phyloP scores from a whole-genome alignment of 2,888 invertebrate genomes.

The Chymomyza procnemis region DNA sequence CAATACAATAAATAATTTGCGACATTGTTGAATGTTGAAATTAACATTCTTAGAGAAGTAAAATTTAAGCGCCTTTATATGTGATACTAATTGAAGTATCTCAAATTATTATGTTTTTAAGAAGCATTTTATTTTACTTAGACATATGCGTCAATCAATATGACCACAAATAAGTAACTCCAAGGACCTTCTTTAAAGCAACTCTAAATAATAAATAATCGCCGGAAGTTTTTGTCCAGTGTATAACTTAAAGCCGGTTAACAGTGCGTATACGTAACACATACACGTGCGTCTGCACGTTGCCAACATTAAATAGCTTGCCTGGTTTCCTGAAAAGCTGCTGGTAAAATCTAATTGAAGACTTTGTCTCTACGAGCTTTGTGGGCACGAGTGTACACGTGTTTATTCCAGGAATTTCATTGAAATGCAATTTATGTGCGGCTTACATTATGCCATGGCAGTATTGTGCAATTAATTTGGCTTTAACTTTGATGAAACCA shows the following conservation, averaged over 20 bases:
- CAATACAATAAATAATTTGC: no score
- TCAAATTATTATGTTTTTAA: no score
- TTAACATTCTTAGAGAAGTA: no score
- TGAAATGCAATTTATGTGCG: slow-evolving; percentile 36
- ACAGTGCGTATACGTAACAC: background rate
- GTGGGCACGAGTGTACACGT: background rate
- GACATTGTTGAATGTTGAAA: no score
- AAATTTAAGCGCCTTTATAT: no score
- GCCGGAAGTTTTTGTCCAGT: background rate
- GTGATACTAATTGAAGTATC: no score
- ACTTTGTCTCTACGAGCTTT: background rate
- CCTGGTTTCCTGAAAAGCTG: slow-evolving; percentile 1
- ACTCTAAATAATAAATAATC: no score
- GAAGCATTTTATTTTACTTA: no score
- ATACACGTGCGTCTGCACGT: slow-evolving; percentile 27
- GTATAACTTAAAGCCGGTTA: background rate
- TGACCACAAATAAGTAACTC: no score
- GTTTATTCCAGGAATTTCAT: background rate
- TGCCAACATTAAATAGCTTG: slow-evolving; percentile 8
- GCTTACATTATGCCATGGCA: slow-evolving; percentile 8
- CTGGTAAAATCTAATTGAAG: slow-evolving; percentile 16
- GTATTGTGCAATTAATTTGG: slow-evolving; percentile 27
- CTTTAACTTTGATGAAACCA: background rate
- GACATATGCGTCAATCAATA: no score
- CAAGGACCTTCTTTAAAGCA: no score